phyloP scores from a whole-genome alignment of 2,888 invertebrate genomes.

The Cheilosia scutellata region DNA sequence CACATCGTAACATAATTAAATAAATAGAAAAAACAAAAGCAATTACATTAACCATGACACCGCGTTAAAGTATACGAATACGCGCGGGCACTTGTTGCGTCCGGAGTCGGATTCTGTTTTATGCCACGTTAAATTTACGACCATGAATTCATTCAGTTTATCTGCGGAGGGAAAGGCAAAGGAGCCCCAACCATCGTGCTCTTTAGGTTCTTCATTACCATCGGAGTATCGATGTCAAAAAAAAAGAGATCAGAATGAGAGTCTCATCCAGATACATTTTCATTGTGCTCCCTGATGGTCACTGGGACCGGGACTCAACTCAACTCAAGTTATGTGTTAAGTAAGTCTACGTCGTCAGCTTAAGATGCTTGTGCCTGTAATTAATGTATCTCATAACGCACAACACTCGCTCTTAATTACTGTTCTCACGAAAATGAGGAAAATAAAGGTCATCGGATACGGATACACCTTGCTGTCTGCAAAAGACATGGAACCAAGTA shows the following conservation, averaged over 20 bases:
- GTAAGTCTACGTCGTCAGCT: slow-evolving; percentile 7
- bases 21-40: slow-evolving; percentile 37
- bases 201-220: slow-evolving; percentile 25
- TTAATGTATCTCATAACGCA: slow-evolving; percentile 64
- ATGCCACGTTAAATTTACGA: slow-evolving; percentile 42
- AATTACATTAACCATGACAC: slow-evolving; percentile 57
- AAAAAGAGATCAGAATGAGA: neutral
- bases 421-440: slow-evolving; percentile 50
- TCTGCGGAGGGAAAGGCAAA: neutral
- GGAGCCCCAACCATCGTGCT: slow-evolving; percentile 5
- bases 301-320: neutral
- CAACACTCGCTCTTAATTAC: slow-evolving; percentile 55
- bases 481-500: slow-evolving; percentile 44
- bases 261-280: neutral
- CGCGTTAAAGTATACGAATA: slow-evolving; percentile 16
- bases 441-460: slow-evolving; percentile 52
- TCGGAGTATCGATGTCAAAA: slow-evolving; percentile 23
- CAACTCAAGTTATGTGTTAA: slow-evolving; percentile 17
- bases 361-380: slow-evolving; percentile 38
- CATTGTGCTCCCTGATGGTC: neutral
- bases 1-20: slow-evolving; percentile 40
- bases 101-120: slow-evolving; percentile 49
- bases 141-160: slow-evolving; percentile 11
- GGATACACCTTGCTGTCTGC: slow-evolving; percentile 43
- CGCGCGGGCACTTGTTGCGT: slow-evolving; percentile 30